These are phyloP conservation scores for Thelaira solivaga DNA, from an alignment of 2,888 invertebrate genomes.

Conservation along the genomic window DNA sequence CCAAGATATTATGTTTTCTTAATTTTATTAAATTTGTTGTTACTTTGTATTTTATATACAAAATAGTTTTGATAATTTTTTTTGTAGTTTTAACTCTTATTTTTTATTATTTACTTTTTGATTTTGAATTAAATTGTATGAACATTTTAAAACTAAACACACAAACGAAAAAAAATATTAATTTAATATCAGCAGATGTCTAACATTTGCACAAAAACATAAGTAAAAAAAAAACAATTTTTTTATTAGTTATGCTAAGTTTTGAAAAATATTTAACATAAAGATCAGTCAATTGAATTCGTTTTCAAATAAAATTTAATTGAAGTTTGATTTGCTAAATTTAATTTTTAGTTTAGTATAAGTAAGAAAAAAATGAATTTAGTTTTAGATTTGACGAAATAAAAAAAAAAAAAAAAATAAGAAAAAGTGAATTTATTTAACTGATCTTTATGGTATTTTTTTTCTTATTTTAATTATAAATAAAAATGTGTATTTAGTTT, in stretches of 20 bases:
- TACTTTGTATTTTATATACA: slow-evolving; percentile 36
- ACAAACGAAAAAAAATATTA: slow-evolving; percentile 38
- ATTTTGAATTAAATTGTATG: slow-evolving; percentile 34
- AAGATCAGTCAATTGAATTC: slow-evolving; percentile 21
- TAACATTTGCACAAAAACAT: slow-evolving; percentile 54
- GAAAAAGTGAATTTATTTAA: slow-evolving; percentile 22
- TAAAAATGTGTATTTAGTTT: slow-evolving; percentile 58
- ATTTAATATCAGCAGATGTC: slow-evolving; percentile 57
- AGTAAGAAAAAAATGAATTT: slow-evolving; percentile 17
- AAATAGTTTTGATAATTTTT: slow-evolving; percentile 46
- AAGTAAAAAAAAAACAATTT: slow-evolving; percentile 27
- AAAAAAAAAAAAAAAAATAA: neutral
- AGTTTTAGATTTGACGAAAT: slow-evolving; percentile 20
- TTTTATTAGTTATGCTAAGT: slow-evolving; percentile 30
- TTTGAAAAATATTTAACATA: slow-evolving; percentile 29
- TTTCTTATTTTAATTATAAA: slow-evolving; percentile 51
- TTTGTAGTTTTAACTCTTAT: slow-evolving; percentile 32
- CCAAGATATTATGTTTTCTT: neutral
- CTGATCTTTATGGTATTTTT: slow-evolving; percentile 27
- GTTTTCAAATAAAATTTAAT: neutral
- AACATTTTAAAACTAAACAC: slow-evolving; percentile 21
- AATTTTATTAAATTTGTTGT: slow-evolving; percentile 51
- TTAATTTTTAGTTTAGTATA: slow-evolving; percentile 13
- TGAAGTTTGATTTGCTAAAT: neutral
- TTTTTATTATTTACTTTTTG: slow-evolving; percentile 18